phyloP scores from a whole-genome alignment of 1,140 invertebrate species.

The Macrobrachium nipponense region DNA sequence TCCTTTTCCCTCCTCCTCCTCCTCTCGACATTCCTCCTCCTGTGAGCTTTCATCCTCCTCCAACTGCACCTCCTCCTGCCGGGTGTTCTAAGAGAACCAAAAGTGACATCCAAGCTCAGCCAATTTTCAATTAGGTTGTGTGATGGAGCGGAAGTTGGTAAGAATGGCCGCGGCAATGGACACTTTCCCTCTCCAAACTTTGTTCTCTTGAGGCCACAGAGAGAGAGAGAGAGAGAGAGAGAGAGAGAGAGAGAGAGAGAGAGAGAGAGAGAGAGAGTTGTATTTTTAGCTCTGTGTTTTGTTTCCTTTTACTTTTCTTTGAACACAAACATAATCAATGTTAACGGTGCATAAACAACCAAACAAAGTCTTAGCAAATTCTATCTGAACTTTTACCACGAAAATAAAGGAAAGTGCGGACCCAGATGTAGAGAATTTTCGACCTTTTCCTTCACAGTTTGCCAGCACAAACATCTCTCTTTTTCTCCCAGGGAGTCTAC shows the following conservation, averaged over 20 bases:
- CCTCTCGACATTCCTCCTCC: not conserved
- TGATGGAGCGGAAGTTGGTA: conserved; percentile 18
- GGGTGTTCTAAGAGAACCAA: not conserved
- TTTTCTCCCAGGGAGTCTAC: too few species aligned
- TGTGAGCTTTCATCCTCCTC: not conserved
- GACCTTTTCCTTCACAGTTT: too few species aligned
- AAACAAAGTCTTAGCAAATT: too few species aligned
- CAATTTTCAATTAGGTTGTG: conserved; percentile 19
- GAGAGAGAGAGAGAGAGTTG: not conserved
- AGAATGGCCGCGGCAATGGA: conserved; percentile 12
- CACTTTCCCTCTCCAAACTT: conserved; percentile 16
- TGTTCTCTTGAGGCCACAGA: not conserved
- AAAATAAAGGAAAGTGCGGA: too few species aligned
- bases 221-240: not conserved
- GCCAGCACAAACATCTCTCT: too few species aligned
- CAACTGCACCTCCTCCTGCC: not conserved
- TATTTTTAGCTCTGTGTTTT: too few species aligned
- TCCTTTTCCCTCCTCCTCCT: not conserved
- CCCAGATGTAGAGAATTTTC: too few species aligned
- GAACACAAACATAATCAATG: too few species aligned
- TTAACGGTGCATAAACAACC: too few species aligned
- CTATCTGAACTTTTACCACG: too few species aligned
- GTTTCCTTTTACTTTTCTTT: too few species aligned
- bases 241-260: not conserved
- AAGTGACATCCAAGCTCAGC: conserved; percentile 16